phyloP scores from a whole-genome alignment of 2,888 invertebrate genomes.

The Pyrochroa serraticornis region DNA sequence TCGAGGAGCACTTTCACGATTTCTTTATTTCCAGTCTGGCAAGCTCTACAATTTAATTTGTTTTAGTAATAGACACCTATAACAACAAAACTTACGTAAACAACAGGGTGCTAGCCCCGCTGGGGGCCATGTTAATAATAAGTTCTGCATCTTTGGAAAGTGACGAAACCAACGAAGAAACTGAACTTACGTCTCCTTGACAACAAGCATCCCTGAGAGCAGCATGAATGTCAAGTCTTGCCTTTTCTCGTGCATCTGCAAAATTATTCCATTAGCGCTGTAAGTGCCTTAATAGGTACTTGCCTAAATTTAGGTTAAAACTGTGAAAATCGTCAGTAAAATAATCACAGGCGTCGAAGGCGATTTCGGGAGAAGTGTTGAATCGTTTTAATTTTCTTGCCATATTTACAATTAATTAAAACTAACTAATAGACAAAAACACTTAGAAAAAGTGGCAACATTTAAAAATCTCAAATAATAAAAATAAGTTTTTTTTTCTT shows the following conservation, averaged over 20 bases:
- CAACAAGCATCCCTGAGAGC: constrained; percentile 78
- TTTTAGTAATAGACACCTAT: background rate
- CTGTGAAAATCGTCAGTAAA: constrained; percentile 72
- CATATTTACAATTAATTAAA: constrained; percentile 31
- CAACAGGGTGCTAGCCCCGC: constrained; percentile 85
- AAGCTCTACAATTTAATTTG: constrained; percentile 67
- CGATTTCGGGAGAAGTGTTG: constrained; percentile 61
- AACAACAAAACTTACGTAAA: constrained; percentile 72
- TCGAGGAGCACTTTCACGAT: constrained; percentile 80
- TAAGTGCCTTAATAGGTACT: constrained; percentile 41
- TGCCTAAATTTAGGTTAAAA: constrained; percentile 61
- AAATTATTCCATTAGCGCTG: background rate
- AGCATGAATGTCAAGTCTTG: constrained; percentile 74
- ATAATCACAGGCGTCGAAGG: constrained; percentile 73
- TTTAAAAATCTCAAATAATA: background rate
- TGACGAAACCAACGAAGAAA: constrained; percentile 70
- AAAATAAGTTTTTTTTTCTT: too few species aligned
- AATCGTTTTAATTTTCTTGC: constrained; percentile 32
- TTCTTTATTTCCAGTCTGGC: constrained; percentile 81
- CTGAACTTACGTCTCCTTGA: constrained; percentile 72
- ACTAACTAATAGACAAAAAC: constrained; percentile 19
- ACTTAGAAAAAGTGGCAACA: background rate
- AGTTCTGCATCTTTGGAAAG: constrained; percentile 71
- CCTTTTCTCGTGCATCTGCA: constrained; percentile 75
- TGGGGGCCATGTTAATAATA: constrained; percentile 85